A percentile compares a stretch with the other conserved stretches of the same genome.
These are phyloP conservation scores for Hippasteria phrygiana DNA, from an alignment of 53 echinoderm and acorn worm species.

Conservation along the genomic window DNA sequence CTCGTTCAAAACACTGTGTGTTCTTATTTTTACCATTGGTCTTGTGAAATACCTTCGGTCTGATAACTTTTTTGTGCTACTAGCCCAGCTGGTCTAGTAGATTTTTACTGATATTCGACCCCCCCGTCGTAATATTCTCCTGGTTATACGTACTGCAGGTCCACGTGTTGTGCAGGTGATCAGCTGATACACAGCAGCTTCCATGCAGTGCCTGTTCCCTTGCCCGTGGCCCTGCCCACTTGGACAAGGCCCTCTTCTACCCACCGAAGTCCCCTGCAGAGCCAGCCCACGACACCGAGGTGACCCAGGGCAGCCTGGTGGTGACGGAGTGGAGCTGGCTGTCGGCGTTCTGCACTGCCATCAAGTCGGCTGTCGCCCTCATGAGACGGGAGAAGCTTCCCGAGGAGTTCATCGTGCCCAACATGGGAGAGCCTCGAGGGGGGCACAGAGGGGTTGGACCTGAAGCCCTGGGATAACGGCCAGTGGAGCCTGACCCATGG, in stretches of 20 bases:
- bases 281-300: slow-evolving; percentile 45
- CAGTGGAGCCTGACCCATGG: slow-evolving; percentile 88
- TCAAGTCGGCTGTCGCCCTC: slow-evolving; percentile 91
- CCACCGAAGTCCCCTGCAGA: slow-evolving; percentile 81
- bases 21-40: too few relatives aligned
- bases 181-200: slow-evolving; percentile 95
- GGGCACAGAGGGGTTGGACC: slow-evolving; percentile 62
- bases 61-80: too few relatives aligned
- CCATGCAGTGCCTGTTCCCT: too few relatives aligned
- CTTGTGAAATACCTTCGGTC: too few relatives aligned
- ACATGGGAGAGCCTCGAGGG: slow-evolving; percentile 77
- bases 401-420: slow-evolving; percentile 84
- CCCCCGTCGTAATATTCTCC: too few relatives aligned
- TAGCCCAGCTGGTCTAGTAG: too few relatives aligned
- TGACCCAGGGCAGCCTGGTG: slow-evolving; percentile 40
- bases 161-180: slow-evolving; percentile 92
- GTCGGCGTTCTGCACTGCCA: slow-evolving; percentile 91
- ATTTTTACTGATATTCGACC: too few relatives aligned
- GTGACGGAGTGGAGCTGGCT: slow-evolving; percentile 95
- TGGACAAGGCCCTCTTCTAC: slow-evolving; percentile 84
- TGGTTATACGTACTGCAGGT: too few relatives aligned
- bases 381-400: slow-evolving; percentile 76
- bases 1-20: too few relatives aligned
- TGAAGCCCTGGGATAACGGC: slow-evolving; percentile 71
- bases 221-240: slow-evolving; percentile 86